These are phyloP conservation scores for Zhuqinia jingwanae DNA, from an alignment of 2,888 invertebrate genomes.

Conservation along the genomic window DNA sequence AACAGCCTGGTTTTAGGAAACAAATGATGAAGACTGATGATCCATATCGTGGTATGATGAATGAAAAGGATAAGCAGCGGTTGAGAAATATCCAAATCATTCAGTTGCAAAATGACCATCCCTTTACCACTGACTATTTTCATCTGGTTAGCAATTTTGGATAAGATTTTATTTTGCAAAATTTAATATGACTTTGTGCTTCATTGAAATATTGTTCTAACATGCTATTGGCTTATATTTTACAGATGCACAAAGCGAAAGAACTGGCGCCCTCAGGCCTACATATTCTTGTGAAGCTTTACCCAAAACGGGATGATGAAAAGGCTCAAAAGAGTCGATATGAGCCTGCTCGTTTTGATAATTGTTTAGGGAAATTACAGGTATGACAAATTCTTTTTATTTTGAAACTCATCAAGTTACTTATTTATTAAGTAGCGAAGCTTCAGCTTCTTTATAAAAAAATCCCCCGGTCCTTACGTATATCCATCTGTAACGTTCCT, in stretches of 20 bases:
- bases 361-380: constrained; percentile 96
- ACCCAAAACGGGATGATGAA: constrained; percentile 76
- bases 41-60: constrained; percentile 89
- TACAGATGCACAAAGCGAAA: constrained; percentile 74
- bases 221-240: too few relatives aligned
- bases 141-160: constrained; percentile 85
- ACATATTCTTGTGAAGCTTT: constrained; percentile 71
- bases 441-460: too few relatives aligned
- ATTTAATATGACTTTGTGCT: not conserved
- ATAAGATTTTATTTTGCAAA: constrained; percentile 15
- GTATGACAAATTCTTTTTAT: constrained; percentile 82
- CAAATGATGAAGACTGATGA: constrained; percentile 75
- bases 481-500: too few relatives aligned
- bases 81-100: constrained; percentile 96
- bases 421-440: too few relatives aligned
- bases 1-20: constrained; percentile 49
- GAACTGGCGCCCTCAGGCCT: constrained; percentile 56
- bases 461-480: too few relatives aligned
- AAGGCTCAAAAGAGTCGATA: constrained; percentile 81
- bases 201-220: too few relatives aligned
- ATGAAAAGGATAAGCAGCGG: constrained; percentile 96
- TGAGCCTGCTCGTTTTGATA: constrained; percentile 95
- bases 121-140: constrained; percentile 98
- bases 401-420: too few relatives aligned
- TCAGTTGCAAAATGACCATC: constrained; percentile 96